Evolutionary conservation across 1,140 invertebrate species (phyloP).

Genomic region (Euglossa dilemma): DNA sequence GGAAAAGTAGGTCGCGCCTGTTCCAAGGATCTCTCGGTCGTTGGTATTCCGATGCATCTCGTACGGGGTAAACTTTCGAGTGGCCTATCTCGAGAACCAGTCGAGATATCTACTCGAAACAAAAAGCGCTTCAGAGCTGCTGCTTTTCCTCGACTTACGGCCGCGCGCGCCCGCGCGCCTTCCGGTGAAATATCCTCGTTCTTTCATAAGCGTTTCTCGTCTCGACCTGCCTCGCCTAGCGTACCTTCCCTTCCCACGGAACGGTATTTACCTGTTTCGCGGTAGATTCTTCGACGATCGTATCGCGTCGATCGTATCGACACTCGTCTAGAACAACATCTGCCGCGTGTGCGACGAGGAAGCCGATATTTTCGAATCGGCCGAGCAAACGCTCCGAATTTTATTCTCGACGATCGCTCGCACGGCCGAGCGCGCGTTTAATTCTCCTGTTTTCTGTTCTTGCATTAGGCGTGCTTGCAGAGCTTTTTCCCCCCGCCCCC

Average conservation of each 20-base stretch:
- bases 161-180: too few species aligned
- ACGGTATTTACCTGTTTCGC: too few species aligned
- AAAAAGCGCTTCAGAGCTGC: not conserved
- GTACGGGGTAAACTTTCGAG: not conserved
- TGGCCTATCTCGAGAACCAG: not conserved
- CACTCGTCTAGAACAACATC: too few species aligned
- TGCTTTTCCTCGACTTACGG: not conserved
- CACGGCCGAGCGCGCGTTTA: not conserved
- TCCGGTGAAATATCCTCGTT: too few species aligned
- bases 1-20: not conserved
- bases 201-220: too few species aligned
- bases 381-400: too few species aligned
- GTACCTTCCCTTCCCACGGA: too few species aligned
- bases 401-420: too few species aligned
- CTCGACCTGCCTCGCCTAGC: not conserved
- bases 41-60: not conserved
- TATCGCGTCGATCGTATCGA: too few species aligned
- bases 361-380: too few species aligned
- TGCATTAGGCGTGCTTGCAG: slow-evolving; percentile 80
- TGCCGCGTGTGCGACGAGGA: too few species aligned
- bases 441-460: slow-evolving; percentile 19
- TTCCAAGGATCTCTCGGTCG: not conserved
- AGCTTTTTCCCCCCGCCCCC: slow-evolving; percentile 82
- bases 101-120: not conserved
- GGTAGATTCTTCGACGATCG: too few species aligned